These are phyloP conservation scores for Rhamnusium bicolor DNA, from an alignment of 2,888 invertebrate species.

Conservation along the genomic window DNA sequence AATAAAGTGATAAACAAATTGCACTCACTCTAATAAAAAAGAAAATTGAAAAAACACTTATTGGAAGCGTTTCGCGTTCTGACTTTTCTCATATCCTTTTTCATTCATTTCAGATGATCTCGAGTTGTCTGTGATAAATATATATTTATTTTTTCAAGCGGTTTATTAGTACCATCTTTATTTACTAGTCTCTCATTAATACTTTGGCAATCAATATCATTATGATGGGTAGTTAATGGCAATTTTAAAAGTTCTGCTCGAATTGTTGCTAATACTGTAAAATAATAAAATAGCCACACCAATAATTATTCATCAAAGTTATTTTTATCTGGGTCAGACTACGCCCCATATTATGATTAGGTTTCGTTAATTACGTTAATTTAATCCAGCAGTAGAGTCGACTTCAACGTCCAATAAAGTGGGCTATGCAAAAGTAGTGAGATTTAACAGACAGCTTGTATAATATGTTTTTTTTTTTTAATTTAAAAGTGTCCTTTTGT, in stretches of 20 bases:
- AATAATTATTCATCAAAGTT: slow-evolving; percentile 1
- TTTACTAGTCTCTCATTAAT: too few relatives aligned
- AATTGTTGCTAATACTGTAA: background rate
- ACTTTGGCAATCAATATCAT: too few relatives aligned
- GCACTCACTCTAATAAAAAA: too few relatives aligned
- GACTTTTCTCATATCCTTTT: too few relatives aligned
- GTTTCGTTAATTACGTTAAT: slow-evolving; percentile 10
- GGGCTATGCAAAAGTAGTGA: background rate
- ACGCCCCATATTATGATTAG: background rate
- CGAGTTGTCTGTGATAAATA: too few relatives aligned
- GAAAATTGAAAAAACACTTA: too few relatives aligned
- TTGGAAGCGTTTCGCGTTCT: too few relatives aligned
- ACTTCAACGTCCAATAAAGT: background rate
- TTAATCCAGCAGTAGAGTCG: background rate
- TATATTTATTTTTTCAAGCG: too few relatives aligned
- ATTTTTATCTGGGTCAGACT: background rate
- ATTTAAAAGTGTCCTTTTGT: background rate
- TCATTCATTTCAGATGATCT: too few relatives aligned
- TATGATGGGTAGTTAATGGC: background rate
- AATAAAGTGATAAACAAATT: too few relatives aligned
- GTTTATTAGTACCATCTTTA: too few relatives aligned
- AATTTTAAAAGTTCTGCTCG: background rate
- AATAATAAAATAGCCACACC: background rate
- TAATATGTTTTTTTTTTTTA: background rate
- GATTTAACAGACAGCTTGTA: background rate